Base-by-base conservation (phyloP, 2,113 vertebrate genomes). In the Lagopus muta region DNA sequence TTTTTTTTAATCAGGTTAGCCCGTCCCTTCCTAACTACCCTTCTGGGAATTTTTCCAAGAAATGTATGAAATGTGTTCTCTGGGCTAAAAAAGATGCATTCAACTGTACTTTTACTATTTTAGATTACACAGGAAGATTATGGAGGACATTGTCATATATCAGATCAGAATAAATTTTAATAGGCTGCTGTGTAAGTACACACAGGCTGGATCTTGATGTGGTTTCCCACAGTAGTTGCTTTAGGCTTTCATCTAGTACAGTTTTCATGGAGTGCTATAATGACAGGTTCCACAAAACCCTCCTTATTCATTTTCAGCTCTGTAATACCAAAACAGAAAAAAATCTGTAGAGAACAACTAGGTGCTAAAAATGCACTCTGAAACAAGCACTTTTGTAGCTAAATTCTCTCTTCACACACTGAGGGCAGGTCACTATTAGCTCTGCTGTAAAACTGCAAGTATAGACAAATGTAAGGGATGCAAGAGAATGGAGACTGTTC, bases 211-310 rank as follows among this genome's bases (percentile, higher is more conserved):
- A 78, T 94, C 43, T 88, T 93, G 67, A 82, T 64, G 90, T 94
- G 94, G 96, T 94, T 97, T 88, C 73, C 77, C 13, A 5, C 89
- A 93, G 54, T 58, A 72, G 70, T 58, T 94, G 54, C 79, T 91
- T 48, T 91, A 90, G 70, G 82, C 76, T 93, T 92, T 91, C 80
- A 93, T 94, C 82, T 95, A 66, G 21, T 93, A 73, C 66, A 91
- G 20, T 95, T 94, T 95, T 78, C 61, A 38, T 82, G 80, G 85
- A 83, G 43, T 65, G 80, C 88, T 21, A 10, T 95, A 95, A 95
- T 91, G 45, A 83, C 28, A 71, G 58, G 82, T 94, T 95, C 61
- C 17, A 65, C 69, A 88, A 90, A 88, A 52, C 20, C 8, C 13
- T 11, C 8, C 47, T 80, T 43, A 34, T 82, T 90, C 87, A 36